These are phyloP conservation scores for Channallabes apus DNA, from an alignment of 2,797 vertebrate genomes.

Conservation along the genomic window DNA sequence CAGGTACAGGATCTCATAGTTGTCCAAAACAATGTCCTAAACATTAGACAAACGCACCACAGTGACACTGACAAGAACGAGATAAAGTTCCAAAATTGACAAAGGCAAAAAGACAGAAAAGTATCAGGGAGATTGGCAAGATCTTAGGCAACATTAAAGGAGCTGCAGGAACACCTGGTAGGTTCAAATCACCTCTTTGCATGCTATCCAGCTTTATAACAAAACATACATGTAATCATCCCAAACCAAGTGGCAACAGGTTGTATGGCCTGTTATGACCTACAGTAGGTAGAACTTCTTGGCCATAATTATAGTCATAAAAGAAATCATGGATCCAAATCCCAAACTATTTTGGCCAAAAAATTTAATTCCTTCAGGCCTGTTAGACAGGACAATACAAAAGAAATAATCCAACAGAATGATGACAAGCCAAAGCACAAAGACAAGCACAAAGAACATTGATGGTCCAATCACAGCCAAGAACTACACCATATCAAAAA, in stretches of 20 bases:
- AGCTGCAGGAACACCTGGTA: background rate
- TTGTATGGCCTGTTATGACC: background rate
- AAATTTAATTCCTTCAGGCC: background rate
- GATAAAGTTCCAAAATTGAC: background rate
- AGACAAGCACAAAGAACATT: background rate
- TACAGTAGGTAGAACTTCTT: background rate
- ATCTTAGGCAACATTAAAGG: background rate
- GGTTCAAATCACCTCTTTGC: background rate
- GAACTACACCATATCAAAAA: background rate
- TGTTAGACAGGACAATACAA: background rate
- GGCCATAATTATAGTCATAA: background rate
- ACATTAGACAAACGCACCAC: background rate
- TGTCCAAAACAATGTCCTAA: background rate
- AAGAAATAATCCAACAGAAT: background rate
- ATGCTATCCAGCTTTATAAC: background rate
- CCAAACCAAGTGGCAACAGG: background rate
- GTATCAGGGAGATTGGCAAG: background rate
- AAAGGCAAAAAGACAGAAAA: background rate
- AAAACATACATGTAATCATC: background rate
- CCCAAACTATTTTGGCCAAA: background rate
- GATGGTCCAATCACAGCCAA: background rate
- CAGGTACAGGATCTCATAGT: background rate
- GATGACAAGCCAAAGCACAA: background rate
- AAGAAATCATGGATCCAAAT: background rate
- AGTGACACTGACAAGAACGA: background rate